Evolutionary conservation across 2,888 invertebrate species (phyloP), one percentile per base, ranked within the genome.

Genomic region (Cheilosia impressa): DNA sequence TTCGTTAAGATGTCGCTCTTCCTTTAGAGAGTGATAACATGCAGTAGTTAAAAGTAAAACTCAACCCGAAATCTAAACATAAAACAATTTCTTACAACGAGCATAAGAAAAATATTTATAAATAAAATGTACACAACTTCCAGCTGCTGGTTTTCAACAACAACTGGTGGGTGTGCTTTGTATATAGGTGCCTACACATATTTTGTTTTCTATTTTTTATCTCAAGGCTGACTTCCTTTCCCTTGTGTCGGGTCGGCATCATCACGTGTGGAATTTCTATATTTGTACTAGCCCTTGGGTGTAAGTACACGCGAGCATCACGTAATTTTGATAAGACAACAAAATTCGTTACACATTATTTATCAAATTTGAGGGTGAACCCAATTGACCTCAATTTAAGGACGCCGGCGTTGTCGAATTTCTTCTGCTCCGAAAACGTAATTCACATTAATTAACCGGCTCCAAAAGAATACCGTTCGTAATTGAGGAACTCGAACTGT

Each of bases 401-500:
- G 17, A 17, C 4, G 24, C 5, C 10, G 22, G 22, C 24, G 22
- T 15, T 24, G 24, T 52, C 19, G 10, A 17, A 50, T 50, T 19
- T 13, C 13, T 15, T 15, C 13, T 15, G 24, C 22, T 9, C 13
- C 22, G 10, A 13, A 43, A 43, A 43, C 43, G 4, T 10, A 13
- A 52, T 52, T 52, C 6, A 4, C 24, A 52, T 52, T 24, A 17
- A 47, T 47, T 52, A 27, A 52, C 24, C 52, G 52, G 52, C 22
- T 13, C 22, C 15, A 24, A 24, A 27, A 27, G 52, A 52, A 22
- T 24, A 22, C 52, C 24, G 52, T 22, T 13, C 24, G 24, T 13
- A 24, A 52, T 24, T 52, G 13, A 24, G 22, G 22, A 15, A 24
- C 24, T 4, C 22, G 17, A 47, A 17, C 7, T 9, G 24, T 5